phyloP scores from a whole-genome alignment of 2,113 vertebrate species.

The Sterrhoptilus dennistouni region DNA sequence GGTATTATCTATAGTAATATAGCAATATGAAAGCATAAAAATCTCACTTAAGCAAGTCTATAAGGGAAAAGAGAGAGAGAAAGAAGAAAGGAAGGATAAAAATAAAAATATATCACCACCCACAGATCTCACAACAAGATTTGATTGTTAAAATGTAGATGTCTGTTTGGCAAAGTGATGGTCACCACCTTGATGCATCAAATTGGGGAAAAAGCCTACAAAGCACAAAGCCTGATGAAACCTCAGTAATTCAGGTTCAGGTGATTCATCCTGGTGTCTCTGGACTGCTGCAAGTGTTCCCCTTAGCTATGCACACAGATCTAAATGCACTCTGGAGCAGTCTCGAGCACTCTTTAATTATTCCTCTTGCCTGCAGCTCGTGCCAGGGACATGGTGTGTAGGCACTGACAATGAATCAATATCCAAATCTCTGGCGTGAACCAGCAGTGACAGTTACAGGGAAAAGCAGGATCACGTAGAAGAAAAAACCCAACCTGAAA shows the following conservation, averaged over 20 bases:
- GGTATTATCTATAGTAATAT: not conserved
- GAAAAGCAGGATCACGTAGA: not conserved
- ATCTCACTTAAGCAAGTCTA: not conserved
- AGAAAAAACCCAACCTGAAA: not conserved
- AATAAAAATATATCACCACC: not conserved
- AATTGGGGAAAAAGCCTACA: not conserved
- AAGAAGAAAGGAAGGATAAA: not conserved
- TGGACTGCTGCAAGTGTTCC: not conserved
- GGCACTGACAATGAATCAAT: not conserved
- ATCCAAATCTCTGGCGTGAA: not conserved
- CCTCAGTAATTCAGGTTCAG: not conserved
- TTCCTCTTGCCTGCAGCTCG: not conserved
- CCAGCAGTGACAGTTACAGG: not conserved
- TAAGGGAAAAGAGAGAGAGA: not conserved
- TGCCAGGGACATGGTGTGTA: not conserved
- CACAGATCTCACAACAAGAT: fast-evolving
- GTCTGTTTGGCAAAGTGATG: not conserved
- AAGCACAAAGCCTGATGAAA: not conserved
- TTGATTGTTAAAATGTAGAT: not conserved
- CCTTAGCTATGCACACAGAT: not conserved
- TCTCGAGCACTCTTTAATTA: not conserved
- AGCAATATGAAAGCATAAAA: not conserved
- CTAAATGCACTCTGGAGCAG: not conserved
- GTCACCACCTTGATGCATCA: not conserved
- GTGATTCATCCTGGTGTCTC: not conserved